phyloP scores from a whole-genome alignment of 35 echinoderm and acorn worm species.

The Apostichopus parvimensis region DNA sequence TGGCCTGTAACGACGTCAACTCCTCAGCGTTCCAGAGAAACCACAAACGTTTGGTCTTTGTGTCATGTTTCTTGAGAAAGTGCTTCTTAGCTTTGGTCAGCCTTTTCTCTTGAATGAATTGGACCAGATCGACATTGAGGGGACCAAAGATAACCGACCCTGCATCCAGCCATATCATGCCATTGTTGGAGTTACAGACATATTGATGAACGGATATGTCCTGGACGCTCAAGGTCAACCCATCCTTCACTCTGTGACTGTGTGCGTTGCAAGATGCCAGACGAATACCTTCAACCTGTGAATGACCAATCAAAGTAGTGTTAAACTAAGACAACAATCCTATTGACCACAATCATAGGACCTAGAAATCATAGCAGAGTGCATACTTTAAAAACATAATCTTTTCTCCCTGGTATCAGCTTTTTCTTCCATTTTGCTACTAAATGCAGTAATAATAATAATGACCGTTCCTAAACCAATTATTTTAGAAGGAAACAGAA shows the following conservation, averaged over 20 bases:
- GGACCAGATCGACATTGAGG: conserved; percentile 71
- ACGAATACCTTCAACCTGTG: conserved; percentile 67
- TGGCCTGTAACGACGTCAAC: background rate
- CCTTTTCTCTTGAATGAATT: conserved; percentile 41
- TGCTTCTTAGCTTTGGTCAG: conserved; percentile 66
- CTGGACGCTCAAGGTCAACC: conserved; percentile 64
- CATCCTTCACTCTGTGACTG: conserved; percentile 69
- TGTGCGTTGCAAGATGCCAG: conserved; percentile 94
- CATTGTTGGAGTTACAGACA: conserved; percentile 47
- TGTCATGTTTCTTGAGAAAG: conserved; percentile 85
- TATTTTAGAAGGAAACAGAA: no score
- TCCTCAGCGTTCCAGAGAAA: conserved; percentile 76
- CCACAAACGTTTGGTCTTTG: conserved; percentile 73
- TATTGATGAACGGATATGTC: conserved; percentile 80
- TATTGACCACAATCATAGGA: no score
- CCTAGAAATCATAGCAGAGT: no score
- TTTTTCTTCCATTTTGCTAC: no score
- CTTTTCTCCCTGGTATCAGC: no score
- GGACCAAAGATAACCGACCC: conserved; percentile 70
- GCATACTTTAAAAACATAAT: no score
- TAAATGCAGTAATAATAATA: no score
- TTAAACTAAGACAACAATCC: no score
- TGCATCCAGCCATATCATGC: conserved; percentile 68
- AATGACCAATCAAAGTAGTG: background rate
- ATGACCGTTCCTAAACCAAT: no score